phyloP scores from a whole-genome alignment of 2,888 invertebrate species.

The Leptinotarsa haldemani region DNA sequence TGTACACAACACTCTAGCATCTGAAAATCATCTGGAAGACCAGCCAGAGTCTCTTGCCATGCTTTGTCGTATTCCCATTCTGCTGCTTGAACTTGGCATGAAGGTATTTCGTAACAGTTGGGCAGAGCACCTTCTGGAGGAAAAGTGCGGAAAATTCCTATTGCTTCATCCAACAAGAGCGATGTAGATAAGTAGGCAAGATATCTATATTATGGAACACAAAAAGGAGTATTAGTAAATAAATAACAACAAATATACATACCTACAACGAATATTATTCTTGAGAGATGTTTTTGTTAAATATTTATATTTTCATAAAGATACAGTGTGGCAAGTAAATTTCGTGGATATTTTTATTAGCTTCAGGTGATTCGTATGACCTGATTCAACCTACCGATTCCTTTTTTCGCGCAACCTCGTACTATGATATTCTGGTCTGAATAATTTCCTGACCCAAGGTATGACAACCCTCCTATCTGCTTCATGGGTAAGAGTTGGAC shows the following conservation, averaged over 20 bases:
- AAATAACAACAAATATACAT: no score
- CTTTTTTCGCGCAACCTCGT: slow-evolving; percentile 65
- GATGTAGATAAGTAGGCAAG: slow-evolving; percentile 63
- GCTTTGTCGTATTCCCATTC: slow-evolving; percentile 67
- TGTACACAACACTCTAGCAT: slow-evolving; percentile 60
- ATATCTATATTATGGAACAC: slow-evolving; percentile 55
- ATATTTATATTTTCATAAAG: no score
- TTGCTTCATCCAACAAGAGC: slow-evolving; percentile 64
- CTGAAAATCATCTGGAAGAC: slow-evolving; percentile 62
- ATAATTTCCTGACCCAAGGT: slow-evolving; percentile 67
- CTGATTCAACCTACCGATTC: slow-evolving; percentile 59
- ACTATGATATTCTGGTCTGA: slow-evolving; percentile 67
- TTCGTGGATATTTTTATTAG: no score
- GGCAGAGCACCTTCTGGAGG: slow-evolving; percentile 63
- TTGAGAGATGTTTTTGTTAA: neutral
- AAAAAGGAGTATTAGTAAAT: no score
- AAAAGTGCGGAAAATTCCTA: slow-evolving; percentile 59
- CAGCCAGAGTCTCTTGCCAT: slow-evolving; percentile 64
- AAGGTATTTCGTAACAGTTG: slow-evolving; percentile 58
- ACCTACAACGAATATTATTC: no score
- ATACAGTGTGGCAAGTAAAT: no score
- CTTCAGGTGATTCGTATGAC: no score
- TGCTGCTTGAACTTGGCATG: slow-evolving; percentile 57
- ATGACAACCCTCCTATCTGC: slow-evolving; percentile 60
- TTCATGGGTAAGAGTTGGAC: slow-evolving; percentile 62